Percentiles rank a stretch among this genome's conserved stretches.
Evolutionary conservation across 2,888 invertebrate species (phyloP).

Genomic region (Epirrhoe alternata): DNA sequence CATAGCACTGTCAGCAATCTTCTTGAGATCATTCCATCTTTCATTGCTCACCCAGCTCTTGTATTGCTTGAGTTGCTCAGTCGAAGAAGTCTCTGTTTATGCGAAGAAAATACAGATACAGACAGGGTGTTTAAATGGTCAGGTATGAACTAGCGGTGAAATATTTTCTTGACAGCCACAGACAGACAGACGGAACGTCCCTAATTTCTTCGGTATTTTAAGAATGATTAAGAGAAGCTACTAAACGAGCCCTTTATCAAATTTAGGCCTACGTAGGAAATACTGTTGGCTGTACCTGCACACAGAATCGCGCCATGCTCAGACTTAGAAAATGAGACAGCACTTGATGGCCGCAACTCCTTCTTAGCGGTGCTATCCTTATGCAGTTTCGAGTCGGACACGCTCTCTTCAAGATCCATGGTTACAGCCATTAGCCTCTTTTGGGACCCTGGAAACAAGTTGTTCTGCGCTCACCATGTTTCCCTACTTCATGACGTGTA

Average conservation of each 20-base stretch:
- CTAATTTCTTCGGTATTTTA: not conserved
- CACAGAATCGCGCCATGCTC: constrained; percentile 75
- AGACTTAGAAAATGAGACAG: constrained; percentile 75
- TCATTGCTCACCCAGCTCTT: constrained; percentile 87
- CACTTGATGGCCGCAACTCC: constrained; percentile 75
- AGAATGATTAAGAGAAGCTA: not conserved
- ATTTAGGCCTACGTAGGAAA: too few species aligned
- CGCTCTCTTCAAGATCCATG: constrained; percentile 79
- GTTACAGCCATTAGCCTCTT: constrained; percentile 77
- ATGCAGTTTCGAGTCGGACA: constrained; percentile 78
- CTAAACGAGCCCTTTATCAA: not conserved
- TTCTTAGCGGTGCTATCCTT: constrained; percentile 75
- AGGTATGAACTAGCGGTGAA: too few species aligned
- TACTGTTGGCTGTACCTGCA: constrained; percentile 21
- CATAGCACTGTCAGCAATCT: constrained; percentile 87
- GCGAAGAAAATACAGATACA: not conserved
- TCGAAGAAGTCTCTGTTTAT: constrained; percentile 54
- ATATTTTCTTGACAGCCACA: too few species aligned
- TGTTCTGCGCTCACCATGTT: constrained; percentile 55
- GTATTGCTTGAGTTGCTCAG: constrained; percentile 77
- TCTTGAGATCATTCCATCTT: constrained; percentile 87
- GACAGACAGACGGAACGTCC: too few species aligned
- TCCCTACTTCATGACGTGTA: constrained; percentile 56
- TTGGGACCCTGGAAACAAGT: constrained; percentile 59
- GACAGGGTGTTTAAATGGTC: not conserved